phyloP scores from a whole-genome alignment of 2,888 invertebrate genomes.

The Dryadula phaetusa region DNA sequence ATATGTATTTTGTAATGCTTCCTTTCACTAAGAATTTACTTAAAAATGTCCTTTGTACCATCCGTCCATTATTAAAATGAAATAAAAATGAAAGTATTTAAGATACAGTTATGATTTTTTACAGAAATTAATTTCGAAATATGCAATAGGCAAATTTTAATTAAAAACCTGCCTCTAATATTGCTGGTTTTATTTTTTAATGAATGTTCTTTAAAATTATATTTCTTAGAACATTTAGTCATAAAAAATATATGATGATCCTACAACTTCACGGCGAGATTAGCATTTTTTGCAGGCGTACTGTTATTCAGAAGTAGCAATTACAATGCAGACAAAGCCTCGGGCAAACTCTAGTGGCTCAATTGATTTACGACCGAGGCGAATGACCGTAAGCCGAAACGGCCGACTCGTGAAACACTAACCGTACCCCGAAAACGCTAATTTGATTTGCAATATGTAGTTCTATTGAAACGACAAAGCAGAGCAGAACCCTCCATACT shows the following conservation, averaged over 20 bases:
- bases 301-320: conserved; percentile 33
- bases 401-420: conserved; percentile 52
- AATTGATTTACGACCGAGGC: conserved; percentile 53
- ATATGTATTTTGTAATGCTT: conserved; percentile 42
- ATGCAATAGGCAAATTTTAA: not conserved
- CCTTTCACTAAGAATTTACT: conserved; percentile 36
- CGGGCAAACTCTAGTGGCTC: conserved; percentile 42
- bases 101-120: not conserved
- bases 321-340: conserved; percentile 44
- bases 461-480: conserved; percentile 28
- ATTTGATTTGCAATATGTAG: conserved; percentile 47
- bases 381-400: conserved; percentile 54
- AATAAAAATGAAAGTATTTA: not conserved
- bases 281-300: conserved; percentile 34
- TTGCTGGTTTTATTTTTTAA: not conserved
- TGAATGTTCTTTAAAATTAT: conserved; percentile 5
- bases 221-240: conserved; percentile 23
- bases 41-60: conserved; percentile 3
- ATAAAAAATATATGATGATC: conserved; percentile 24
- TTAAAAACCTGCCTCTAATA: conserved; percentile 8
- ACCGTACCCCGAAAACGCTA: conserved; percentile 44
- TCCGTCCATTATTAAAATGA: conserved; percentile 14
- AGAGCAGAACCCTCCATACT: not conserved
- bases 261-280: conserved; percentile 29
- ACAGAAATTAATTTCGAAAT: not conserved